phyloP scores from a whole-genome alignment of 2,113 vertebrate species.

The Kryptolebias marmoratus region DNA sequence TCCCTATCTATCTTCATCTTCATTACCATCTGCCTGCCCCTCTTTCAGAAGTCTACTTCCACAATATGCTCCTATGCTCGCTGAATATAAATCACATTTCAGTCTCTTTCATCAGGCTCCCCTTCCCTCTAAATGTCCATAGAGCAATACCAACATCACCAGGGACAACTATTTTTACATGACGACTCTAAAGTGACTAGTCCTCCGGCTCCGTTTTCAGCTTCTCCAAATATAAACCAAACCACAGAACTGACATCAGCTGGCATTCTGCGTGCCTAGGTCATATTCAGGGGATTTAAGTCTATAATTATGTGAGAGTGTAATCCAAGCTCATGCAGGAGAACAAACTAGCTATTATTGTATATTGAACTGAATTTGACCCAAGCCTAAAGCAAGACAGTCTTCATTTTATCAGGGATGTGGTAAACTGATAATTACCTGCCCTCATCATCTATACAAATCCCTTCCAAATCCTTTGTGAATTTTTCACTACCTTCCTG shows the following conservation, averaged over 20 bases:
- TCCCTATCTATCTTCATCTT: conserved; percentile 45
- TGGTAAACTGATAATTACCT: neutral
- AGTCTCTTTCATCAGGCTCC: conserved; percentile 76
- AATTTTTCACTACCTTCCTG: neutral
- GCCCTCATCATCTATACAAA: neutral
- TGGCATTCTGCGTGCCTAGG: conserved; percentile 26
- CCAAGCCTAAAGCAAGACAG: neutral
- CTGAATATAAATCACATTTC: conserved; percentile 75
- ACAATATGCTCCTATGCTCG: conserved; percentile 35
- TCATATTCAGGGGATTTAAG: conserved; percentile 49
- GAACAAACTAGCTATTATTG: conserved; percentile 16
- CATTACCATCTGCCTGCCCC: conserved; percentile 22
- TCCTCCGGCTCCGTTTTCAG: conserved; percentile 63
- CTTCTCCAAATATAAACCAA: conserved; percentile 54
- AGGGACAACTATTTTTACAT: conserved; percentile 68
- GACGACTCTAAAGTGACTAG: conserved; percentile 36
- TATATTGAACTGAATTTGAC: conserved; percentile 9
- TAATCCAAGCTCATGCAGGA: conserved; percentile 35
- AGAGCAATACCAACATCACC: conserved; percentile 49
- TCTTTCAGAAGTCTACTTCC: conserved; percentile 24
- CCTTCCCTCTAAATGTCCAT: conserved; percentile 42
- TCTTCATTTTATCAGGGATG: neutral
- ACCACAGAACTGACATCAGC: conserved; percentile 30
- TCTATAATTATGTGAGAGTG: conserved; percentile 55
- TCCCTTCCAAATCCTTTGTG: conserved; percentile 1